Percentiles rank a stretch among this genome's conserved stretches.
Evolutionary conservation across 1,140 invertebrate species (phyloP).

Genomic region (Aleiodes sp.): DNA sequence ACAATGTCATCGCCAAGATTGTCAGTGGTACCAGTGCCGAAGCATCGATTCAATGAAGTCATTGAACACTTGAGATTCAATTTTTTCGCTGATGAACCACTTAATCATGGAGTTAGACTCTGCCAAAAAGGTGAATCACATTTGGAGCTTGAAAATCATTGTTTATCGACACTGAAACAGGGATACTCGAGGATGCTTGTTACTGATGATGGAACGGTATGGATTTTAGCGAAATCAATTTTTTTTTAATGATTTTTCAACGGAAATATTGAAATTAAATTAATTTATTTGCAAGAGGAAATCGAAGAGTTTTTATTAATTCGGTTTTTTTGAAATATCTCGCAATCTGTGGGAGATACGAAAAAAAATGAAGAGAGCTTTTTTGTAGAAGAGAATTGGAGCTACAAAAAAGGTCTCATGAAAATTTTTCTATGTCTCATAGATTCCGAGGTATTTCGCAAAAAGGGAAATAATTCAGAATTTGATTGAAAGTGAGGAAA

Average conservation of each 20-base stretch:
- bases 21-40: constrained; percentile 58
- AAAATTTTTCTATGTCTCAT: too few relatives aligned
- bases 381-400: too few relatives aligned
- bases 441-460: too few relatives aligned
- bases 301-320: too few relatives aligned
- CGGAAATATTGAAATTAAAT: background rate
- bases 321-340: too few relatives aligned
- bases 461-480: constrained; percentile 4
- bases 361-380: too few relatives aligned
- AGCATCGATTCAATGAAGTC: constrained; percentile 69
- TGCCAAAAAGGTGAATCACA: constrained; percentile 74
- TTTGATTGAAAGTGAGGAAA: background rate
- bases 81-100: constrained; percentile 83
- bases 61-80: constrained; percentile 75
- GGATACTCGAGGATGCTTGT: constrained; percentile 78
- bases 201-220: constrained; percentile 70
- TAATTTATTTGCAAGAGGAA: background rate
- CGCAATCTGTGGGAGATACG: too few relatives aligned
- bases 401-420: too few relatives aligned
- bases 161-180: constrained; percentile 74
- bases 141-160: constrained; percentile 77
- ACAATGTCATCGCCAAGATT: constrained; percentile 53
- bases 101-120: constrained; percentile 78
- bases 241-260: background rate
- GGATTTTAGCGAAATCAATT: background rate